A percentile compares a stretch with the other conserved stretches of the same genome.
Evolutionary conservation across 2,888 invertebrate genomes (phyloP).

Genomic region (Oeneis ivallda): DNA sequence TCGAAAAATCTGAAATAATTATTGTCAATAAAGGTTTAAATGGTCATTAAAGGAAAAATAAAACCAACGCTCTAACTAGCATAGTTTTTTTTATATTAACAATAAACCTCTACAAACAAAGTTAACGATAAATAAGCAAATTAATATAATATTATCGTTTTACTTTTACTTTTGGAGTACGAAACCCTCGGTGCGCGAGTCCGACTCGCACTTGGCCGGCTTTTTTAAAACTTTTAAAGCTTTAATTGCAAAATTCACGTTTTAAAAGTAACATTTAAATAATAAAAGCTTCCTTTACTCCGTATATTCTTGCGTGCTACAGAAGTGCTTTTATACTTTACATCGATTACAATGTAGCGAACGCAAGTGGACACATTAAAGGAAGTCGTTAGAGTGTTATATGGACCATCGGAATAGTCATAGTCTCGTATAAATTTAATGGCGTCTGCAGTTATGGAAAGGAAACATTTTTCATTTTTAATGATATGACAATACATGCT

Average conservation of each 20-base stretch:
- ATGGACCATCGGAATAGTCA: slow-evolving; percentile 58
- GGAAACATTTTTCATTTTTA: slow-evolving; percentile 69
- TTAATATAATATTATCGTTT: too few relatives aligned
- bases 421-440: slow-evolving; percentile 63
- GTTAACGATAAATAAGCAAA: too few relatives aligned
- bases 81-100: too few relatives aligned
- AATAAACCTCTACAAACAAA: too few relatives aligned
- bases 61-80: too few relatives aligned
- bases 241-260: not conserved
- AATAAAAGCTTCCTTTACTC: not conserved
- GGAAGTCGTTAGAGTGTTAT: slow-evolving; percentile 65
- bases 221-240: too few relatives aligned
- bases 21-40: too few relatives aligned
- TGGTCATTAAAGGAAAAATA: too few relatives aligned
- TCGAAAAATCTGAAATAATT: too few relatives aligned
- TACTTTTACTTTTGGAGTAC: too few relatives aligned
- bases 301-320: not conserved
- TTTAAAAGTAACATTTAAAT: not conserved
- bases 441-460: slow-evolving; percentile 58
- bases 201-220: too few relatives aligned
- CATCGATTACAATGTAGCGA: slow-evolving; percentile 43
- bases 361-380: slow-evolving; percentile 52
- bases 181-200: too few relatives aligned
- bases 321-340: slow-evolving; percentile 30
- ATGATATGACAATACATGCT: slow-evolving; percentile 55